Evolutionary conservation across 2,797 vertebrate genomes (phyloP).

Genomic region (Hippoglossus hippoglossus): DNA sequence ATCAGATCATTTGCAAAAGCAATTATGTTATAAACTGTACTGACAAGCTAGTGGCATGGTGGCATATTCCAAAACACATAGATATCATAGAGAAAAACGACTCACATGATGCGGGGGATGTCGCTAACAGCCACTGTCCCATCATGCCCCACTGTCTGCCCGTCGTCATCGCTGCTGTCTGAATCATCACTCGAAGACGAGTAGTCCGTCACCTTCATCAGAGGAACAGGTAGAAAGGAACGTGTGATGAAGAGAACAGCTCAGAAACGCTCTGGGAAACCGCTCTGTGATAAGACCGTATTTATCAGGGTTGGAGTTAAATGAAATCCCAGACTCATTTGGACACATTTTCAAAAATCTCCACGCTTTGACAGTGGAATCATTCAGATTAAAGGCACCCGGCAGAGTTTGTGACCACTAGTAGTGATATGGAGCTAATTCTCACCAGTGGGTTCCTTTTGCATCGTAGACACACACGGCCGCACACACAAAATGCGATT

Average conservation of each 20-base stretch:
- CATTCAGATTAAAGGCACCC: too few species aligned
- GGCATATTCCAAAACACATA: conserved; percentile 31
- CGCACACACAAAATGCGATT: too few species aligned
- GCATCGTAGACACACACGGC: too few species aligned
- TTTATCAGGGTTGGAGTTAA: neutral
- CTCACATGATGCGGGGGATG: conserved; percentile 97
- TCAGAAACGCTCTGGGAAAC: too few species aligned
- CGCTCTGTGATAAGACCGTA: neutral
- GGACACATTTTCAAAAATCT: too few species aligned
- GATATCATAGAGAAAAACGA: neutral
- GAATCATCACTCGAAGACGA: conserved; percentile 98
- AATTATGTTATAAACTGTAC: conserved; percentile 30
- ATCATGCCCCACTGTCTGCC: conserved; percentile 91
- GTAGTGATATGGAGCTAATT: too few species aligned
- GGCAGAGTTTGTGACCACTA: too few species aligned
- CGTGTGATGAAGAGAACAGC: neutral
- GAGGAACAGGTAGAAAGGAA: neutral
- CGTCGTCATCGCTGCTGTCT: conserved; percentile 95
- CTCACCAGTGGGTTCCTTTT: too few species aligned
- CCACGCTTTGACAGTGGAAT: too few species aligned
- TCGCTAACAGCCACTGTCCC: conserved; percentile 97
- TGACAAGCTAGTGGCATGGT: conserved; percentile 36
- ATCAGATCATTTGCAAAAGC: conserved; percentile 38
- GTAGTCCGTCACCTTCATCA: conserved; percentile 93
- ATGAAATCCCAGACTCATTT: too few species aligned